A percentile compares a stretch with the other conserved stretches of the same genome.
These are phyloP conservation scores for Rhyacichthys aspro DNA, from an alignment of 2,797 vertebrate species.

Conservation along the genomic window DNA sequence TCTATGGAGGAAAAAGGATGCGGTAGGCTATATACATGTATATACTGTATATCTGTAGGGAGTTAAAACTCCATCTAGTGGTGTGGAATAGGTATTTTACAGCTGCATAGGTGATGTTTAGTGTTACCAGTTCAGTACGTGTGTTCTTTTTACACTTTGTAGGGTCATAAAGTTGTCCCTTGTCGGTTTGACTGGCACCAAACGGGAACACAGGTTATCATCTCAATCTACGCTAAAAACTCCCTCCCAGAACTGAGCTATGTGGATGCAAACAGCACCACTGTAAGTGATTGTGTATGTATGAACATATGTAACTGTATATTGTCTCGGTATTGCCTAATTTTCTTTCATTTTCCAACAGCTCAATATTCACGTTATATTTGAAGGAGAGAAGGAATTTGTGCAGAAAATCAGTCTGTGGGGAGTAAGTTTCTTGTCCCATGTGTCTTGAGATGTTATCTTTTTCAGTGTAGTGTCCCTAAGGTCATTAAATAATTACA, in stretches of 20 bases:
- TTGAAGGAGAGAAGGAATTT: constrained; percentile 97
- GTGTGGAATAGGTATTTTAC: constrained; percentile 2
- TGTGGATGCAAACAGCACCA: constrained; percentile 93
- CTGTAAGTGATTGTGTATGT: constrained; percentile 74
- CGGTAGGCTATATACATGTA: constrained; percentile 67
- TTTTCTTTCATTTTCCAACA: constrained; percentile 61
- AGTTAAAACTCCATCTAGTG: constrained; percentile 57
- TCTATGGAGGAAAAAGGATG: constrained; percentile 90
- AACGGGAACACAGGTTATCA: constrained; percentile 92
- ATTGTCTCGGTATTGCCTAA: background rate
- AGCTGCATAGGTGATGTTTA: background rate
- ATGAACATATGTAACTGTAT: background rate
- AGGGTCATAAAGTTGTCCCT: constrained; percentile 88
- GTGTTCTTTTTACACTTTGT: constrained; percentile 4
- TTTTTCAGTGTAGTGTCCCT: background rate
- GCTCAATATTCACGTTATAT: constrained; percentile 91
- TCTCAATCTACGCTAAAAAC: constrained; percentile 97
- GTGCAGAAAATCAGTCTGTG: constrained; percentile 90
- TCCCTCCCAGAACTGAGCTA: constrained; percentile 89
- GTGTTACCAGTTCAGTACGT: background rate
- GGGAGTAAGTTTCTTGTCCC: constrained; percentile 87
- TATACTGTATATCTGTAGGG: background rate
- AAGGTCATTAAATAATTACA: constrained; percentile 1
- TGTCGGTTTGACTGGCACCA: constrained; percentile 99
- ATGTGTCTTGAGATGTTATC: background rate